phyloP scores from a whole-genome alignment of 2,113 vertebrate genomes.

The Psilopsiagon aurifrons region DNA sequence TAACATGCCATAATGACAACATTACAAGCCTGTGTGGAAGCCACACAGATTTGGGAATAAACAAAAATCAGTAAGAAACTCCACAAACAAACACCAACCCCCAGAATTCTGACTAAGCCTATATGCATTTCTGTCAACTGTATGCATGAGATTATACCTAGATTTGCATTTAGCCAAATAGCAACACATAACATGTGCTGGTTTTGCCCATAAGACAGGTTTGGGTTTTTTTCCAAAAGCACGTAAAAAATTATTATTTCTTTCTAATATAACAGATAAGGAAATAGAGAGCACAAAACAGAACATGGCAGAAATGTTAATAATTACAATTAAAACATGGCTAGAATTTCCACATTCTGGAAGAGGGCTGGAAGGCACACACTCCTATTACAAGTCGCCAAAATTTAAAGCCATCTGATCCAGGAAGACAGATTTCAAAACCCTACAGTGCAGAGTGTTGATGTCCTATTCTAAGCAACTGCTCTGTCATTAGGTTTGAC shows the following conservation, averaged over 20 bases:
- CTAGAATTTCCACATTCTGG: not conserved
- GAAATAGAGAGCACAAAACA: not conserved
- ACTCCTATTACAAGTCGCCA: not conserved
- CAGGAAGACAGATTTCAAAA: not conserved
- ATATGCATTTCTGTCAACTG: not conserved
- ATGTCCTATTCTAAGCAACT: not conserved
- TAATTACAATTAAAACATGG: not conserved
- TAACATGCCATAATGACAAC: not conserved
- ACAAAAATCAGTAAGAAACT: not conserved
- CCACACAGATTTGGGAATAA: not conserved
- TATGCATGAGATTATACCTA: not conserved
- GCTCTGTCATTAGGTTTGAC: not conserved
- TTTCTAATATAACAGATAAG: not conserved
- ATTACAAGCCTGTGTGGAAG: not conserved
- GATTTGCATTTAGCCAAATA: not conserved
- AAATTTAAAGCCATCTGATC: not conserved
- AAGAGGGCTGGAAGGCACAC: not conserved
- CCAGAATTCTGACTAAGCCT: not conserved
- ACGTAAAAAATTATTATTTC: not conserved
- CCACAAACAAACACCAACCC: not conserved
- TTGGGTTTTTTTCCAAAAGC: not conserved
- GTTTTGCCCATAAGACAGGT: not conserved
- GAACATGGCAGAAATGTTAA: not conserved
- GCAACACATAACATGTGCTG: not conserved
- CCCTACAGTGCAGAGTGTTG: not conserved